phyloP scores from a whole-genome alignment of 2,797 vertebrate genomes.

The Luscinia luscinia region DNA sequence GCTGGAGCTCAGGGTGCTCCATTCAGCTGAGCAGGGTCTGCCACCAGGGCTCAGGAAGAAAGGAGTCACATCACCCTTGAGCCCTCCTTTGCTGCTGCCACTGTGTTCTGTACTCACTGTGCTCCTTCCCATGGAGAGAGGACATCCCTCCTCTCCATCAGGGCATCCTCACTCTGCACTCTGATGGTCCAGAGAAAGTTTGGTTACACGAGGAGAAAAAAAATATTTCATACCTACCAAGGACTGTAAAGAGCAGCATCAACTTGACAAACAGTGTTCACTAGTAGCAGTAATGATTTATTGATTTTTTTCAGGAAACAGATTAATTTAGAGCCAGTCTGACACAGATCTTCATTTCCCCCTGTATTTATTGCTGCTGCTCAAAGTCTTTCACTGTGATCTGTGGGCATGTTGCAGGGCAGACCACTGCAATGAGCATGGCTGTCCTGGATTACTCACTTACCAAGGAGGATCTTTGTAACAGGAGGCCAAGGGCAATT shows the following conservation, averaged over 20 bases:
- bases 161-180: not conserved
- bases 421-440: not conserved
- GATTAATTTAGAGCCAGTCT: not conserved
- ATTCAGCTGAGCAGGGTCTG: not conserved
- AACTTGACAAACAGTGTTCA: not conserved
- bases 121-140: not conserved
- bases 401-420: not conserved
- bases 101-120: fast-evolving
- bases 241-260: not conserved
- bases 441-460: not conserved
- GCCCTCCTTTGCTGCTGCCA: not conserved
- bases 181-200: not conserved
- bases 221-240: not conserved
- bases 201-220: not conserved
- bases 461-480: not conserved
- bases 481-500: slow-evolving; percentile 23
- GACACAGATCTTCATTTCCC: not conserved
- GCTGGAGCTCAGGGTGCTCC: not conserved
- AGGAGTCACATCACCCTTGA: not conserved
- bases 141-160: not conserved
- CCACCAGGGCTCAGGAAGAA: not conserved
- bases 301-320: not conserved
- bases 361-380: not conserved
- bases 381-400: not conserved
- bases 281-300: not conserved